Base-by-base conservation (phyloP, 2,113 vertebrate genomes). In the Piaya cayana region DNA sequence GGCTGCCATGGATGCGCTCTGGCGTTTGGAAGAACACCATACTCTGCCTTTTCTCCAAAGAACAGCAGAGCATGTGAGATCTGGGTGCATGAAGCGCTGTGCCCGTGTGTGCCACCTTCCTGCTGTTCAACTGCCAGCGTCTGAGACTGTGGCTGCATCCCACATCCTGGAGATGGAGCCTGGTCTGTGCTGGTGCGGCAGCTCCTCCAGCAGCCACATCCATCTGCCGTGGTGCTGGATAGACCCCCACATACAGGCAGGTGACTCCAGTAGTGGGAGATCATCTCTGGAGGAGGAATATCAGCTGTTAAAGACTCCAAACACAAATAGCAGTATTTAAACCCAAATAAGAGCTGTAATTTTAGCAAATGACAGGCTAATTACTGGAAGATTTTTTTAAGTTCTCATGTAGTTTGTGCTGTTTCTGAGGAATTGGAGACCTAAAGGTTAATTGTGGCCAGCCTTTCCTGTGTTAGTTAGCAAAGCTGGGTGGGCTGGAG, bases 281-380 rank as follows among this genome's bases (percentile, higher is more conserved):
- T 52, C 37, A 11, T 68, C 53, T 45, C 77, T 8, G 2, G 47
- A 63, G 8, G 22, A 4, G 43, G 55, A 30, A 32, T 37, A 13
- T 6, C 80, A 56, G 64, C 76, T 60, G 36, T 93, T 82, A 68
- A 29, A 47, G 22, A 2, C 39, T 70, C 25, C 65, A 70, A 16
- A 12, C 29, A 34, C 58, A 86, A 79, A 82, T 64, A 56, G 63
- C 67, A 2, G 10, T 0, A 0, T 78, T 94, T 56, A 59, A 70
- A 93, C 72, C 63, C 87, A 55, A 74, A 36, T 63, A 65, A 58
- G 81, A 82, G 53, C 88, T 95, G 86, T 92, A 86, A 30, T 6
- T 17, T 53, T 58, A 42, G 62, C 43, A 71, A 58, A 5, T 87
- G 90, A 95, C 69, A 53, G 20, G 69, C 62, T 90, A 62, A 75